Base-by-base conservation (phyloP, 64 coral and sea anemone species). In the Stylophora pistillata region DNA sequence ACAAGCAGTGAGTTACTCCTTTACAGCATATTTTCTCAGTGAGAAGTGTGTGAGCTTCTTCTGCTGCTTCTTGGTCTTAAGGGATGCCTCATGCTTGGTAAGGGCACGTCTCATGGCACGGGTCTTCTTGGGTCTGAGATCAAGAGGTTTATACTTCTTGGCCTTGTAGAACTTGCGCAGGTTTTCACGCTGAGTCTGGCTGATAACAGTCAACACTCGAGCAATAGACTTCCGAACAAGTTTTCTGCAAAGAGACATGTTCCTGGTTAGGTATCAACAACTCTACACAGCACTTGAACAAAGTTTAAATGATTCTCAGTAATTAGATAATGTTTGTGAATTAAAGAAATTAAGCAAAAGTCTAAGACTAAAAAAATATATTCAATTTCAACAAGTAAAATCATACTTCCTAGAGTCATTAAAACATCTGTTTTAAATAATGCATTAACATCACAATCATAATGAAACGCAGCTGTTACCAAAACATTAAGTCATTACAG, bases 171-270 rank as follows among this genome's bases (percentile, higher is more conserved):
- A 98, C 77, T 98, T 98, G 78, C 88, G 86, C 88, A 98, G 88
- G 88, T 98, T 95, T 59, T 98, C 93, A 66, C 96, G 89, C 63
- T 98, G 96, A 27, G 87, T 95, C 72, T 98, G 96, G 72, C 93
- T 95, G 55, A 98, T 95, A 15, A 98, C 96, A 55, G 96, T 98
- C 76, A 98, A 89, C 18, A 98, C 96, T 85, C 96, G 79, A 25
- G 96, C 96, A 88, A 98, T 91, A n/a, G 96, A 98, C 69, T 98
- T 98, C 37, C 96, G 91, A 9, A 98, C 96, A 88, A 98, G 87
- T 79, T 98, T 98, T 25, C 96, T 98, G 71, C 11, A 82, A 64
- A 82, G 25, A 25, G 65, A 82, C 16, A 37, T n/a, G 21, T 61
- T 18, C 7, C 30, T n/a, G 9, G 21, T 66, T n/a, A 66, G 63